Base-by-base conservation (phyloP, 2,888 invertebrate species). In the Augiades crinisus region DNA sequence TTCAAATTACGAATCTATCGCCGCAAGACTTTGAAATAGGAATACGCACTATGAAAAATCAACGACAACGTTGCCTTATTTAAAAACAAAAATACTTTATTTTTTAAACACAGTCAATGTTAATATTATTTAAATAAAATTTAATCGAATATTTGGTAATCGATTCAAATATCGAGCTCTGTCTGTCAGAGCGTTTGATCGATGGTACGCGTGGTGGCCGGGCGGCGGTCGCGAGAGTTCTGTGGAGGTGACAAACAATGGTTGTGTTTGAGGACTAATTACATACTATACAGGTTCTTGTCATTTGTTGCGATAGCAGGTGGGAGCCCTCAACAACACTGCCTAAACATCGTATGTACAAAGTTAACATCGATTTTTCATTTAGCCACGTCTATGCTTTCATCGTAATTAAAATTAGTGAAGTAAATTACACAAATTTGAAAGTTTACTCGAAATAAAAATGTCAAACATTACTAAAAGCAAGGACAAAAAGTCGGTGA, bases 191-290 rank as follows among this genome's bases (percentile, higher is more conserved):
- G 73, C 65, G 69, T 59, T 60, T 64, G 72, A 66, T 63, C 49
- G 72, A 65, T 41, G 54, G 67, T 31, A 47, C 73, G 78, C 87
- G 88, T 85, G 78, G 61, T 72, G 53, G 59, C 62, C 67, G 72
- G 61, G 51, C 78, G 78, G 62, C 76, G 76, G 76, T 65, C 79
- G 81, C 75, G 71, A 65, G 65, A 64, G 74, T 72, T 86, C 75
- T 88, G 85, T 47, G 19, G 47, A 68, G 80, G 69, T 68, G 83
- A 84, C 83, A 85, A 86, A 87, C 85, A 85, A 83, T 84, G 68
- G 67, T 56, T 61, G 61, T 63, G 69, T 63, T 69, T 68, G 56
- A 67, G 69, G 61, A 77, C 72, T 85, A 85, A 87, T 85, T 84
- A n/a, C n/a, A n/a, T n/a, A 37, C 19, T 41, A 83, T 75, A 75